Evolutionary conservation across 2,888 invertebrate genomes (phyloP), one percentile per base, ranked within the genome.

Genomic region (Ashinkailepas kermadecensis): DNA sequence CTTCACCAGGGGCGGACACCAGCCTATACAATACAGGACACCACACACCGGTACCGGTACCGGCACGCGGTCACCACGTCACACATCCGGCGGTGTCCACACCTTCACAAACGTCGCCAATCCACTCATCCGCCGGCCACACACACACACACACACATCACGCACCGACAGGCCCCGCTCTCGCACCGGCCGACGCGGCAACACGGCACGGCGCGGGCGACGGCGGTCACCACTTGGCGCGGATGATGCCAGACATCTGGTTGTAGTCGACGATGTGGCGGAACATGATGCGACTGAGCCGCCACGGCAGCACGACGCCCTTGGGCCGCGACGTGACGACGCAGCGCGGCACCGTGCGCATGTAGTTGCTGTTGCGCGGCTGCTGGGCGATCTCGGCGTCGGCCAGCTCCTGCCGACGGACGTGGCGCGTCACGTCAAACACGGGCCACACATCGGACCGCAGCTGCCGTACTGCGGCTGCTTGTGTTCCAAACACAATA

Each of bases 231-330:
- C 98, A 99, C 90, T 94, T 93, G n/a, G 97, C 96, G 87, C 97
- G 90, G 87, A 96, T 95, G 0, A 97, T 92, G 70, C 98, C 98
- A 23, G 94, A 91, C 74, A 99, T 87, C 88, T 95, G 93, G 88
- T 97, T 97, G 88, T 97, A 94, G 89, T 99, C 99, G 0, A 95
- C 96, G 83, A 96, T 89, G 86, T 95, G 91, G 83, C 98, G 91
- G 91, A 95, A 99, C 12, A 95, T 91, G 84, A 97, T 94, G 86
- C 98, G 91, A 86, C 96, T 96, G 83, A 99, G 87, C 81, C 96
- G 91, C 93, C 95, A 99, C 81, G 93, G 91, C 80, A 89, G 87
- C 0, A 96, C 92, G 83, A 92, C 90, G 84, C 96, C 96, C 83
- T 94, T 89, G 0, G 94, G 92, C 85, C 96, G 91, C 64, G 96